Base-by-base conservation (phyloP, 2,888 invertebrate species). In the Leptinotarsa tumamoca region DNA sequence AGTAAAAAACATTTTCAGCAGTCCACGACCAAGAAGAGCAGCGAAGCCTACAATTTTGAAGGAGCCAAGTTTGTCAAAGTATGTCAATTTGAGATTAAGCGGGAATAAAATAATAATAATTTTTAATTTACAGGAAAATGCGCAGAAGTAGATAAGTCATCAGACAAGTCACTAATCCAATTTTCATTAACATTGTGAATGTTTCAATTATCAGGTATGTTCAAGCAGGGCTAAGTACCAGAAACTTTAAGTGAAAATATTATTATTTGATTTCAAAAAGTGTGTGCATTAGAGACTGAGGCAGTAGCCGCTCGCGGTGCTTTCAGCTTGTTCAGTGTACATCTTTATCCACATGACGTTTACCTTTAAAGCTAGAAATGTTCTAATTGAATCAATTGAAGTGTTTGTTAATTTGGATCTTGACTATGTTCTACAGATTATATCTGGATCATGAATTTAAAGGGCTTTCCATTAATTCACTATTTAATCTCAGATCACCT, bases 31-130 rank as follows among this genome's bases (percentile, higher is more conserved):
- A 7, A 79, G 70, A n/a, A 71, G 79, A 66, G 77, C 75, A 15
- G 76, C 75, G 2, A 66, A 67, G 23, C 79, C 79, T 2, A 67
- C 17, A 23, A 10, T 49, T 3, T 50, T 79, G 70, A 71, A 73
- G 67, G 79, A 79, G 51, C 70, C 75, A 54, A 79, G 70, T 74
- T 72, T 79, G 51, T 61, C 27, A 15, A 79, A 75, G 79, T 79
- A 71, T 68, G 76, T 78, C 49, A 21, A 14, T 58, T 58, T 14
- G 10, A 21, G 10, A 4, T 14, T 23, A 3, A 4, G 58, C 23
- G 4, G 14, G 15, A 23, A 58, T 23, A 13, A 14, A 58, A 23
- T 58, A 58, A 15, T 58, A 21, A 23, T 58, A 13, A 23, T 69
- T 33, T 70, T 67, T 71, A 67, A 68, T 68, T 78, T 78, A 58